phyloP scores from a whole-genome alignment of 2,113 vertebrate genomes.

The Alethe castanea region DNA sequence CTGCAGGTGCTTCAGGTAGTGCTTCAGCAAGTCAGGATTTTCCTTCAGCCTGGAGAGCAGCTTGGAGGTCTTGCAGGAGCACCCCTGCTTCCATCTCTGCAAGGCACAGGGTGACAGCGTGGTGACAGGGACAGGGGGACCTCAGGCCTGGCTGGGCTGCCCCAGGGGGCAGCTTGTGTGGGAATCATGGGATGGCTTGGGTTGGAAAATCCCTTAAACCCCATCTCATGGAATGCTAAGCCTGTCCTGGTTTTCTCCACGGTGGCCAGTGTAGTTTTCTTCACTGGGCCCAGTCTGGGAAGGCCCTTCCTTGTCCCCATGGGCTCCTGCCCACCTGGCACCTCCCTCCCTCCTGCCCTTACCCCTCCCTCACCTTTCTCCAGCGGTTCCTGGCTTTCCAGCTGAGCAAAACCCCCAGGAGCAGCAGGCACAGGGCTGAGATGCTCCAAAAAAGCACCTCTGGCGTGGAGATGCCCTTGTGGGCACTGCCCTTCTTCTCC shows the following conservation, averaged over 20 bases:
- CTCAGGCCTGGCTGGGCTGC: neutral
- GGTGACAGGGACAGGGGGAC: neutral
- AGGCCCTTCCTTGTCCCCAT: neutral
- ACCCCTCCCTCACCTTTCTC: neutral
- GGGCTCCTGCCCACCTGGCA: neutral
- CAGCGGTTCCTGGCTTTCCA: rapidly evolving
- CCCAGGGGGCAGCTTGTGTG: neutral
- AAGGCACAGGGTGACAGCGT: neutral
- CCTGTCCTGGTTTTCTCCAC: neutral
- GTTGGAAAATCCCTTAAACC: neutral
- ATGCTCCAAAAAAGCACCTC: neutral
- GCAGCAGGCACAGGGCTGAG: neutral
- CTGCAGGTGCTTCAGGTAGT: neutral
- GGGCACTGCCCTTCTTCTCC: neutral
- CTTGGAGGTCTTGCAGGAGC: neutral
- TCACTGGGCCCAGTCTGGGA: neutral
- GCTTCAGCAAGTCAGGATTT: neutral
- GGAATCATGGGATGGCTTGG: neutral
- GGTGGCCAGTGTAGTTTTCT: neutral
- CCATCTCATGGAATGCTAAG: neutral
- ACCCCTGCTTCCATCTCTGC: neutral
- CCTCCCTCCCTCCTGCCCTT: neutral
- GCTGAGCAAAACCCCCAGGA: neutral
- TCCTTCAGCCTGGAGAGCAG: neutral
- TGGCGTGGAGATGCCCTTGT: rapidly evolving